Base-by-base conservation (phyloP, 2,113 vertebrate genomes). In the Grantiella picta region DNA sequence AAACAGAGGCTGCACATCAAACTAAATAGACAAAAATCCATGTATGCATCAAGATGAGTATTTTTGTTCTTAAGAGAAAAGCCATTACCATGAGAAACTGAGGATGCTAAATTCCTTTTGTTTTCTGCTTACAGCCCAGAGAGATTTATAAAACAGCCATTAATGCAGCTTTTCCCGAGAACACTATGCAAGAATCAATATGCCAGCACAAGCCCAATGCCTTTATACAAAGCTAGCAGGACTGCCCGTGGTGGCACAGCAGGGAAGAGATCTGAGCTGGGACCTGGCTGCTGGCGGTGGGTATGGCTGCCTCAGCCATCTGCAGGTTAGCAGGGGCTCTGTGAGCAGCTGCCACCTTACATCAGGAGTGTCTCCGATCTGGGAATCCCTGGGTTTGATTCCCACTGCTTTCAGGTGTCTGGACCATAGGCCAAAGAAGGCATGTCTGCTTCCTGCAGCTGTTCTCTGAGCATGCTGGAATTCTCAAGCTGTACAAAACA, bases 191-290 rank as follows among this genome's bases (percentile, higher is more conserved):
- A 84, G 49, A 54, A 75, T 31, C 54, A 75, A 25, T 5, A n/a
- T 19, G 40, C 53, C 69, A 89, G 52, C 16, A 25, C 7, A 87
- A 86, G 36, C 12, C 0, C 38, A 56, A 44, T 40, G 70, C 57
- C 35, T 64, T 59, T 28, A 16, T 4, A 28, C 1, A 2, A 63
- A 56, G 22, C 21, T 60, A 47, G 36, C 9, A 64, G 78, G 61
- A 11, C 36, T 68, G 72, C 57, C 40, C 0, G 0, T 28, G 36
- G 70, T 0, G 4, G 12, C 33, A 0, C 47, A 60, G 47, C 44
- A 68, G 31, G 35, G 57, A 33, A 15, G 28, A 36, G 28, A 28
- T 45, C 28, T 1, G 49, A 76, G 25, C 57, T 61, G 57, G 28
- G 63, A 36, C 40, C 82, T 54, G 69, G 73, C 77, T 72, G 83